Percentiles rank a stretch among this genome's conserved stretches.
Evolutionary conservation across 1,140 invertebrate genomes (phyloP).

Genomic region (Piezodorus guildinii): DNA sequence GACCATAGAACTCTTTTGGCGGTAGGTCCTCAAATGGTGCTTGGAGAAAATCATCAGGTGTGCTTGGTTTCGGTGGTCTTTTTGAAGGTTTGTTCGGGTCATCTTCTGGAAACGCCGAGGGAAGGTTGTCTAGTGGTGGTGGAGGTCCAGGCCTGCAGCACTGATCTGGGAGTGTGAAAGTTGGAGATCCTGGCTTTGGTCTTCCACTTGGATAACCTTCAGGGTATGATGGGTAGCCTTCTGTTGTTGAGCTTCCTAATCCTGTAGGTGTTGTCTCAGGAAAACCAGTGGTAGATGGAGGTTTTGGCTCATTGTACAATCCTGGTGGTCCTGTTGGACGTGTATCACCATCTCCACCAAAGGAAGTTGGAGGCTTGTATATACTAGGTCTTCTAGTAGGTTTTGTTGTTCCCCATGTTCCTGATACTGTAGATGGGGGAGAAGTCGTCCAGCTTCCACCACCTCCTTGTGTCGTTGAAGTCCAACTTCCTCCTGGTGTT

Average conservation of each 20-base stretch:
- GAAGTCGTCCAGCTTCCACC: no score
- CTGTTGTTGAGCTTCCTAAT: neutral
- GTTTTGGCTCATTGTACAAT: no score
- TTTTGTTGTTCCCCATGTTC: no score
- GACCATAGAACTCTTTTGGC: neutral
- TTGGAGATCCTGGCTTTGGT: neutral
- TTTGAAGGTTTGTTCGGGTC: constrained; percentile 13
- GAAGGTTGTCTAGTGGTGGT: neutral
- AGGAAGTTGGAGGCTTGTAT: no score
- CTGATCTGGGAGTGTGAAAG: constrained; percentile 5
- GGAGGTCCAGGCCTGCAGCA: neutral
- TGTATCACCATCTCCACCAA: no score
- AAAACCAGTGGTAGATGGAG: no score
- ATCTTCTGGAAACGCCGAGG: constrained; percentile 20
- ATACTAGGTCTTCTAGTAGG: no score
- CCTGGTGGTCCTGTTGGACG: no score
- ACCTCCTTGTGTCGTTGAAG: neutral
- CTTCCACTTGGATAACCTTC: constrained; percentile 6
- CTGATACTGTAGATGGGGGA: no score
- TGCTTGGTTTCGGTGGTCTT: neutral
- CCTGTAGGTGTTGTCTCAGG: no score
- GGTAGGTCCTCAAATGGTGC: constrained; percentile 24
- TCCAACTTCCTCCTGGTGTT: neutral
- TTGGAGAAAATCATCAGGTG: constrained; percentile 23
- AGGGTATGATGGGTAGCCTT: neutral